phyloP scores from a whole-genome alignment of 2,888 invertebrate genomes.

The Tinea semifulvella region DNA sequence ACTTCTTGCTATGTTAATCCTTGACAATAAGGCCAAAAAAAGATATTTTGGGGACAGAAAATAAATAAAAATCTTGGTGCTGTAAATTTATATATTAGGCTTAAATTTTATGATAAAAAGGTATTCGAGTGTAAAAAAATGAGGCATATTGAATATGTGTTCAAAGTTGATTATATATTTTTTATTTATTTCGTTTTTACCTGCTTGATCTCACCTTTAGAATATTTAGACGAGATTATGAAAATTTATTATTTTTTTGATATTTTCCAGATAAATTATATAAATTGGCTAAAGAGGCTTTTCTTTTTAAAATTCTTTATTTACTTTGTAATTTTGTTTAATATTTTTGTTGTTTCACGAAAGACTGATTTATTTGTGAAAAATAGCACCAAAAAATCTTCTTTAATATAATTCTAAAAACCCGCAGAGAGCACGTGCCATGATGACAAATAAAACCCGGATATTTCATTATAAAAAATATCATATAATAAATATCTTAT shows the following conservation, averaged over 20 bases:
- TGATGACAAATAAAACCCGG: conserved; percentile 1
- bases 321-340: conserved; percentile 26
- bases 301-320: conserved; percentile 35
- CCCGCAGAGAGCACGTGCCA: conserved; percentile 12
- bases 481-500: too few relatives aligned
- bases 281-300: conserved; percentile 62
- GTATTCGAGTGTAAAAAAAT: conserved; percentile 59
- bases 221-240: conserved; percentile 64
- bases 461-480: not conserved
- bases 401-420: not conserved
- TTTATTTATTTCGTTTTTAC: conserved; percentile 57
- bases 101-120: conserved; percentile 56
- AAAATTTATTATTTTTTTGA: conserved; percentile 55
- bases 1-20: conserved; percentile 59
- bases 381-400: conserved; percentile 48
- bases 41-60: conserved; percentile 63
- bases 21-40: conserved; percentile 66
- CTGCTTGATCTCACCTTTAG: conserved; percentile 64
- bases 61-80: conserved; percentile 57
- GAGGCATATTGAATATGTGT: conserved; percentile 63
- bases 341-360: conserved; percentile 43
- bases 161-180: conserved; percentile 58
- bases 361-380: conserved; percentile 53
- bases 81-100: conserved; percentile 68
- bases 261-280: too few relatives aligned